Base-by-base conservation (phyloP, 2,113 vertebrate species). In the Siphamia tubifer region DNA sequence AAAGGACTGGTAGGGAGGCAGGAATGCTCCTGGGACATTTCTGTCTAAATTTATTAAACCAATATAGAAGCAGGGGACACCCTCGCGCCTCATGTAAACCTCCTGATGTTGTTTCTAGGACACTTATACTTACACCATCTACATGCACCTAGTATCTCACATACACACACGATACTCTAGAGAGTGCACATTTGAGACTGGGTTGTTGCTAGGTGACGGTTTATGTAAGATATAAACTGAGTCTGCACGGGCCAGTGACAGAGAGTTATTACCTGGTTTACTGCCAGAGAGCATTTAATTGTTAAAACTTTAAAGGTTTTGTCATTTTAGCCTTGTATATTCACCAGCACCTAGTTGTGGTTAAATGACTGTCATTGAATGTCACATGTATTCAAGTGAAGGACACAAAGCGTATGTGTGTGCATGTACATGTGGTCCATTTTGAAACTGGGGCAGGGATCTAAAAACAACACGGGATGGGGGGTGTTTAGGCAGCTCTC, bases 381-480 rank as follows among this genome's bases (percentile, higher is more conserved):
- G 45, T 27, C n/a, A n/a, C n/a, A n/a, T n/a, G n/a, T n/a, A 69
- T 66, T 35, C 0, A 0, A 20, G 17, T 35, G 0, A 0, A 20
- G 17, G n/a, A 52, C 21, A 23, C 25, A 12, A 36, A 27, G 13
- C 55, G 30, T 36, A 11, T 68, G 25, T 19, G 17, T 27, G n/a
- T 4, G 35, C 7, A 28, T 7, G 12, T 25, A 44, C 11, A 30
- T 2, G 7, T 35, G 13, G 10, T 11, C 38, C 53, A 31, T 69
- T 79, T 51, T 62, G 19, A 20, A 60, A 53, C 47, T 53, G 42
- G 56, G 38, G 12, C 47, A 38, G 51, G 56, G 40, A 58, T 74
- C 75, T 74, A 74, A 82, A 85, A 89, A 74, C 70, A 83, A 72
- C 72, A 62, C 38, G n/a, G n/a, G n/a, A n/a, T n/a, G n/a, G 28